Base-by-base conservation (phyloP, 2,888 invertebrate species). In the Matsumyia berberina region DNA sequence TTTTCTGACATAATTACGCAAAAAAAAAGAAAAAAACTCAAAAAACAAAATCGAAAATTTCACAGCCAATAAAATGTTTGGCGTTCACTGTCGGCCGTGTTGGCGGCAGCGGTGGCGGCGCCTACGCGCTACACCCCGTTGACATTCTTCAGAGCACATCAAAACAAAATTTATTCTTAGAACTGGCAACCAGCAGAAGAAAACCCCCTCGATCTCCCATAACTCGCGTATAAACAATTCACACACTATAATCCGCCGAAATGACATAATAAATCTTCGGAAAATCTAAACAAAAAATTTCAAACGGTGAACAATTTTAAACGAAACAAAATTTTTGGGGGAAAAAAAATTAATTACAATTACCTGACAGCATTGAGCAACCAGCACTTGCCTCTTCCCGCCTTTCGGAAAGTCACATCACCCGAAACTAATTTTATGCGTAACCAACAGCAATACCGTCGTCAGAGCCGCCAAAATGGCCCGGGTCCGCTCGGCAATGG, bases 121-220 rank as follows among this genome's bases (percentile, higher is more conserved):
- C 85, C 85, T 85, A 85, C 85, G 64, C 80, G 49, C 80, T 80
- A 80, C 85, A 80, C 85, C 85, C 85, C 85, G 85, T 85, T 85
- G 85, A 85, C 85, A 85, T 85, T 85, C 85, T 85, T 85, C 80
- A 76, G 46, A 64, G 69, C 69, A 80, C 74, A 80, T 85, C 85
- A 85, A 85, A 35, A 74, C 46, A 60, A 57, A 60, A 12, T 60
- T 31, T 79, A 70, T 79, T 79, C 69, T 69, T 82, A 72, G 82
- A 66, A 72, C 66, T 46, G 15, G 33, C 19, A 31, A 35, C 24
- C 24, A 24, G 24, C 24, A n/a, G 37, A 24, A 35, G 39, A 15
- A 46, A 9, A 24, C 51, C 29, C 39, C 55, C 44, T 24, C 60
- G 12, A 15, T 5, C 57, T n/a, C 17, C 58, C 78, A 83, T 69